Evolutionary conservation across 2,888 invertebrate species (phyloP).

Genomic region (Noctuana brunneofusca): DNA sequence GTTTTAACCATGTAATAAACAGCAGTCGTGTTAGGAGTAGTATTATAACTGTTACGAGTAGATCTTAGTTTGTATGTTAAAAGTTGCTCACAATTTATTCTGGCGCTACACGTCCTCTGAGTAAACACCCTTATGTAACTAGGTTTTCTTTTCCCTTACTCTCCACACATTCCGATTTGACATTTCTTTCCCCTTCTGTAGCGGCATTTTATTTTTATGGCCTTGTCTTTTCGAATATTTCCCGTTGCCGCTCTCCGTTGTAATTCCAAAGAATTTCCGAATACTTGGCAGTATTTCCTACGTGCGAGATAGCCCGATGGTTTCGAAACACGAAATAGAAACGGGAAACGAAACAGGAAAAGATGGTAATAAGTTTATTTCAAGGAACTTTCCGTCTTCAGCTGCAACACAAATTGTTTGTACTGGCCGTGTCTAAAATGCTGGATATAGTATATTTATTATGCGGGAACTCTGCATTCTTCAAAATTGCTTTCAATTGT

Average conservation of each 20-base stretch:
- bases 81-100: constrained; percentile 19
- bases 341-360: constrained; percentile 44
- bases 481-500: constrained; percentile 55
- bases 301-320: constrained; percentile 42
- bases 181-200: constrained; percentile 60
- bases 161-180: constrained; percentile 58
- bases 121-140: constrained; percentile 38
- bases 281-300: constrained; percentile 55
- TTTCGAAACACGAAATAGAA: constrained; percentile 46
- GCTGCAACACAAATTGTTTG: constrained; percentile 37
- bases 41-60: neutral
- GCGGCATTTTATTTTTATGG: constrained; percentile 68
- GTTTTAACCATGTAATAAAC: no score
- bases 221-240: constrained; percentile 63
- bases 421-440: constrained; percentile 46
- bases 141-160: constrained; percentile 47
- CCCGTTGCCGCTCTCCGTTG: constrained; percentile 49
- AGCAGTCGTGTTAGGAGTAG: neutral
- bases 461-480: constrained; percentile 47
- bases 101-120: constrained; percentile 10
- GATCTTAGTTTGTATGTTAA: constrained; percentile 13
- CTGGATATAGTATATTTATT: constrained; percentile 47
- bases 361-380: constrained; percentile 44
- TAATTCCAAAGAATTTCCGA: constrained; percentile 59
- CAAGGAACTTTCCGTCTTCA: constrained; percentile 38